These are phyloP conservation scores for Drosophila parvula DNA, from an alignment of 1,140 invertebrate species.

Conservation along the genomic window DNA sequence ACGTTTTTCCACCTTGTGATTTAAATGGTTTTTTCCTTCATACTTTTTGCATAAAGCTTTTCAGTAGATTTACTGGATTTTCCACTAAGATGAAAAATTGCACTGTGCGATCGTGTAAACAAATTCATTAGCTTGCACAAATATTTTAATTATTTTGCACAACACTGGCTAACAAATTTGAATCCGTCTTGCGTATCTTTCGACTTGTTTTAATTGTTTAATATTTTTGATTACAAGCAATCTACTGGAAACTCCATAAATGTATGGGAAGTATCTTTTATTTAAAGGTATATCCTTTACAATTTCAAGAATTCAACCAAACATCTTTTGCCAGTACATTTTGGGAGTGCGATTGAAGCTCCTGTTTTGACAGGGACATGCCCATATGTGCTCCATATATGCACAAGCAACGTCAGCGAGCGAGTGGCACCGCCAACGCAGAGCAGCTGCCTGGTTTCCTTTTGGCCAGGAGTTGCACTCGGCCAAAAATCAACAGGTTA, in stretches of 20 bases:
- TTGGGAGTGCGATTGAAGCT: slow-evolving; percentile 3
- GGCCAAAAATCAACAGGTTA: slow-evolving; percentile 66
- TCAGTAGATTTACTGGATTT: slow-evolving; percentile 69
- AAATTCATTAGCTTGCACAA: slow-evolving; percentile 77
- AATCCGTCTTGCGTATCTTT: background rate
- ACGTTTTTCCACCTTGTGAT: slow-evolving; percentile 73
- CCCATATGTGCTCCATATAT: slow-evolving; percentile 46
- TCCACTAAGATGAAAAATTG: slow-evolving; percentile 72
- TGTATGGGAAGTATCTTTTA: background rate
- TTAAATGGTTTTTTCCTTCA: slow-evolving; percentile 68
- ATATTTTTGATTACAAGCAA: background rate
- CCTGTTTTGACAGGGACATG: slow-evolving; percentile 52
- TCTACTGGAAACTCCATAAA: no score
- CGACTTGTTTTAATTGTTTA: no score
- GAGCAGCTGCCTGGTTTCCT: slow-evolving; percentile 28
- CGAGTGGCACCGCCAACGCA: slow-evolving; percentile 49
- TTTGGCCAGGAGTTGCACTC: slow-evolving; percentile 31
- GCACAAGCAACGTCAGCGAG: slow-evolving; percentile 15
- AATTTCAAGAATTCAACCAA: background rate
- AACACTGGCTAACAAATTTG: slow-evolving; percentile 34
- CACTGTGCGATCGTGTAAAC: slow-evolving; percentile 79
- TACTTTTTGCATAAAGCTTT: slow-evolving; percentile 30
- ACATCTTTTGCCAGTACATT: slow-evolving; percentile 4
- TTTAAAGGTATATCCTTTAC: background rate
- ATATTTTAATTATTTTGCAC: slow-evolving; percentile 79